phyloP scores from a whole-genome alignment of 1,140 invertebrate species.

The Sipha flava region DNA sequence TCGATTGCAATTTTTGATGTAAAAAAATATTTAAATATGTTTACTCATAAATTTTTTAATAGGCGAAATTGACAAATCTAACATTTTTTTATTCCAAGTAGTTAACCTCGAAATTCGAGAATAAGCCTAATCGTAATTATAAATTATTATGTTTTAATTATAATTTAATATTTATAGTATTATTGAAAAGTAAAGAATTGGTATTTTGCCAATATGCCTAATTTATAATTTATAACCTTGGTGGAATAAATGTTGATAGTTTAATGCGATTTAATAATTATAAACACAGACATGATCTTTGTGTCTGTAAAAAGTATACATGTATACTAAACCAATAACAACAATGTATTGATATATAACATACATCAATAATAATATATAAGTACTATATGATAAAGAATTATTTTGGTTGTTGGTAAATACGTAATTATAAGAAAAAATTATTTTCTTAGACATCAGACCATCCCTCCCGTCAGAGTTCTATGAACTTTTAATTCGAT shows the following conservation, averaged over 20 bases:
- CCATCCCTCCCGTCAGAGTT: not conserved
- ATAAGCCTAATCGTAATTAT: not conserved
- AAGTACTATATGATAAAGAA: too few relatives aligned
- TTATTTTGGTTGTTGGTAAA: too few relatives aligned
- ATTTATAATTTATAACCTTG: not conserved
- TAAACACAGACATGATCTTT: not conserved
- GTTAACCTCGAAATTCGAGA: constrained; percentile 25
- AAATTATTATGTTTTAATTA: not conserved
- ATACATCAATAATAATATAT: too few relatives aligned
- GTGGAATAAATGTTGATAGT: not conserved
- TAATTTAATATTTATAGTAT: not conserved
- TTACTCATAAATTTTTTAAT: not conserved
- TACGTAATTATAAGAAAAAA: too few relatives aligned
- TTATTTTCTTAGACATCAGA: too few relatives aligned
- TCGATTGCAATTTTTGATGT: too few relatives aligned
- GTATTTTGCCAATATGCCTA: not conserved
- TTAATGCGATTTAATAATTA: not conserved
- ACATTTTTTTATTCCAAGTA: not conserved
- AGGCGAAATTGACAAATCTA: not conserved
- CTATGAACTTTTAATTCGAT: not conserved
- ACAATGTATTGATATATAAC: too few relatives aligned
- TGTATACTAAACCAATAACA: too few relatives aligned
- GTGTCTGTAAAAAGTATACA: too few relatives aligned
- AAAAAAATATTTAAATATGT: not conserved
- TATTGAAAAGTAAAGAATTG: not conserved